Base-by-base conservation (phyloP, 1,140 invertebrate genomes). In the Brevipalpus yothersi region DNA sequence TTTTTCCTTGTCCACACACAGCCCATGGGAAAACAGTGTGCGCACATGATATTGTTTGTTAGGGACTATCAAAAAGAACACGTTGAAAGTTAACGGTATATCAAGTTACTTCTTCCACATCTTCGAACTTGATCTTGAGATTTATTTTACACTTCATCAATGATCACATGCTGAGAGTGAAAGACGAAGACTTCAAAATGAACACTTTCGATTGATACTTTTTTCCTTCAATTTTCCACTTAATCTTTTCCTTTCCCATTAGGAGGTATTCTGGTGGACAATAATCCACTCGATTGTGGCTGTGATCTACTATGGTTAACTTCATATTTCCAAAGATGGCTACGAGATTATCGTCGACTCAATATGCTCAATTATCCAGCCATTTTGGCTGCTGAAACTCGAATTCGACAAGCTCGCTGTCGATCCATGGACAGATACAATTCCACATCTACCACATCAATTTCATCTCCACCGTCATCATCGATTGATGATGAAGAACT, bases 291-390 rank as follows among this genome's bases (percentile, higher is more conserved):
- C 12, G 43, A n/a, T 39, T 57, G 56, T 43, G 4, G 15, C 41
- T 57, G 56, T 57, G 23, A 57, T 57, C 15, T 57, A 42, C 10
- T 42, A 15, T 57, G 56, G 56, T 21, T 57, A n/a, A 42, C n/a
- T 12, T 41, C 40, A 12, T 57, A 41, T 40, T 21, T 42, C 42
- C 40, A n/a, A 4, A 4, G 21, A 43, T 57, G 40, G 41, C 15
- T 57, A 21, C 41, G 21, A 57, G 56, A 57, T 40, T n/a, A 40
- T 41, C 40, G 56, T 2, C 41, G 43, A 57, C 11, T 43, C 4
- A 40, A 57, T 10, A 15, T n/a, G 13, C 13, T 42, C n/a, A 57
- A 43, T 43, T 23, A 57, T 31, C 40, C 41, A 1, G 39, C 53
- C 21, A n/a, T 55, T 39, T n/a, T 55, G 12, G 15, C 23, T 11